Evolutionary conservation across 2,797 vertebrate genomes (phyloP).

Genomic region (Lepilemur septentrionalis): DNA sequence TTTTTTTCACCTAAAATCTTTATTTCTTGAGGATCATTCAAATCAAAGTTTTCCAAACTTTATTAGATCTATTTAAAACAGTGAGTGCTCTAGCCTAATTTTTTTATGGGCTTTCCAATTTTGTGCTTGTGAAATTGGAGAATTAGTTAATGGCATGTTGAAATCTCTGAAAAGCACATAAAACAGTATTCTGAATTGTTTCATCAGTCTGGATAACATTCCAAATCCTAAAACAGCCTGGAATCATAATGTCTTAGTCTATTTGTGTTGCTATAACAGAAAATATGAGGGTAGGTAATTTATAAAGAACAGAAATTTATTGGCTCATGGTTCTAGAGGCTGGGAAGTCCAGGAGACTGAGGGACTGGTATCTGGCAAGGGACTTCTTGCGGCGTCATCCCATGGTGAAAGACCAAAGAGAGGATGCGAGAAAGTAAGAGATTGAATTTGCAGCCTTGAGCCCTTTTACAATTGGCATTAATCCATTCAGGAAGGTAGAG

Average conservation of each 20-base stretch:
- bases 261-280: background rate
- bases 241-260: background rate
- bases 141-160: background rate
- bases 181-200: background rate
- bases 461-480: background rate
- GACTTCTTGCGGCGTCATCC: background rate
- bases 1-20: background rate
- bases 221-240: background rate
- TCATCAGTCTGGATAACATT: background rate
- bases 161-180: background rate
- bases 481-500: background rate
- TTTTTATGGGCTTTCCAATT: background rate
- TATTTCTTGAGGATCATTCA: background rate
- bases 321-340: background rate
- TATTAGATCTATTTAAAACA: background rate
- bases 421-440: background rate
- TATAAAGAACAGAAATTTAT: background rate
- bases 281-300: background rate
- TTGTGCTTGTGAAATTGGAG: background rate
- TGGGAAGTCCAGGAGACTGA: background rate
- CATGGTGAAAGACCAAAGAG: background rate
- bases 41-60: background rate
- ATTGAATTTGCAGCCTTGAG: background rate
- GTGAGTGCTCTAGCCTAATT: background rate
- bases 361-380: background rate